Conservation (phyloP, 2,113 vertebrate genomes). For the Nibea coibor region DNA sequence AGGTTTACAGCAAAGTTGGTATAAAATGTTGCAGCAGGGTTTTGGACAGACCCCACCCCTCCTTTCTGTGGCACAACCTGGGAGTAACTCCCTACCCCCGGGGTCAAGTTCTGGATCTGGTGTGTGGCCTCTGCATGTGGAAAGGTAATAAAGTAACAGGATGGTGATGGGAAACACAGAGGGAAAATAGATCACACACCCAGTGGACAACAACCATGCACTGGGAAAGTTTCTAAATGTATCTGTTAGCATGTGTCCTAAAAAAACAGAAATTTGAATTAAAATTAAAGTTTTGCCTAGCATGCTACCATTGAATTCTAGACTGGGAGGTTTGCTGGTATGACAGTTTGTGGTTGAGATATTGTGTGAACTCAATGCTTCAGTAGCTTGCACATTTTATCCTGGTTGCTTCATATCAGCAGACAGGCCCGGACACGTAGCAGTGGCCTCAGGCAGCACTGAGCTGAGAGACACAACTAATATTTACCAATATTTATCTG, state of each 20-base stretch:
- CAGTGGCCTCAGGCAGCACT: background rate
- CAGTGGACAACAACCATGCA: background rate
- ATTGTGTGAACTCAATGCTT: background rate
- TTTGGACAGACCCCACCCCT: background rate
- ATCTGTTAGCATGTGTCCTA: background rate
- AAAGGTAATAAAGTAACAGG: background rate
- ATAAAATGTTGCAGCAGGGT: background rate
- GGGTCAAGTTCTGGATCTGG: background rate
- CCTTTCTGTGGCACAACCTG: background rate
- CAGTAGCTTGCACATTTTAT: background rate
- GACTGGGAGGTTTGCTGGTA: background rate
- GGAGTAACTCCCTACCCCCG: background rate
- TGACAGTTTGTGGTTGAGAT: background rate
- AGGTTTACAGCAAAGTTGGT: background rate
- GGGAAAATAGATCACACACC: background rate
- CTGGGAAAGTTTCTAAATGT: background rate
- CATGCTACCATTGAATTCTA: background rate
- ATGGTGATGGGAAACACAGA: background rate
- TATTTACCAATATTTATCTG: background rate
- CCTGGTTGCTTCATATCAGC: constrained; percentile 5
- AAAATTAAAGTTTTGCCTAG: background rate
- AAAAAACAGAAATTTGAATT: background rate
- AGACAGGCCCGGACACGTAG: constrained; percentile 8
- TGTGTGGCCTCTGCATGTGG: background rate
- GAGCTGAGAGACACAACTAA: background rate